phyloP scores from a whole-genome alignment of 2,113 vertebrate species.

The Marmota flaviventris region DNA sequence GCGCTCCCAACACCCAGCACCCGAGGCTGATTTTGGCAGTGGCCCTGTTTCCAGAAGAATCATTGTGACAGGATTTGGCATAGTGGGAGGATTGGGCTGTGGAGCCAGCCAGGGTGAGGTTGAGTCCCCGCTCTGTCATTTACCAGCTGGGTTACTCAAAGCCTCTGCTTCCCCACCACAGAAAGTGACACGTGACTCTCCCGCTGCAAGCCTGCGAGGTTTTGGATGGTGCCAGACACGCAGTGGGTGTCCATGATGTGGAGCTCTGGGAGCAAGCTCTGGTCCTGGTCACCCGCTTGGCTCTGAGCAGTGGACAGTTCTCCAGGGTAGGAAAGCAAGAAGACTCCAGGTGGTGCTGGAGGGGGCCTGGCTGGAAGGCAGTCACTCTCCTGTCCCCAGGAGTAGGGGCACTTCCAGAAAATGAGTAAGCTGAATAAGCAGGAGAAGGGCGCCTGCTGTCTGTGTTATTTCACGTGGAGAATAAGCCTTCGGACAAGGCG shows the following conservation, averaged over 20 bases:
- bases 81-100: neutral
- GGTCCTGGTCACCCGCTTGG: no score
- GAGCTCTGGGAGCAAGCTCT: neutral
- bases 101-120: neutral
- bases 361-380: neutral
- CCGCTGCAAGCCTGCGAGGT: neutral
- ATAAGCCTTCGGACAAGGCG: neutral
- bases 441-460: neutral
- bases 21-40: slow-evolving; percentile 48
- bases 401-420: neutral
- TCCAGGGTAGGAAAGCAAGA: neutral
- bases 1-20: neutral
- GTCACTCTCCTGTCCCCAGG: neutral
- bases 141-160: neutral
- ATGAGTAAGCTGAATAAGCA: neutral
- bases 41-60: slow-evolving; percentile 50
- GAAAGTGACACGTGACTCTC: neutral
- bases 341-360: neutral
- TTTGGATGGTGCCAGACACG: neutral
- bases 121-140: neutral
- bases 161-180: neutral
- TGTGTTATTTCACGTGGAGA: neutral
- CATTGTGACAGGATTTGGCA: neutral
- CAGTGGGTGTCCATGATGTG: neutral
- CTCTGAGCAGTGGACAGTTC: neutral